Percentiles rank a stretch among this genome's conserved stretches.
phyloP scores from a whole-genome alignment of 2,888 invertebrate genomes.

The Cyaniris semiargus region DNA sequence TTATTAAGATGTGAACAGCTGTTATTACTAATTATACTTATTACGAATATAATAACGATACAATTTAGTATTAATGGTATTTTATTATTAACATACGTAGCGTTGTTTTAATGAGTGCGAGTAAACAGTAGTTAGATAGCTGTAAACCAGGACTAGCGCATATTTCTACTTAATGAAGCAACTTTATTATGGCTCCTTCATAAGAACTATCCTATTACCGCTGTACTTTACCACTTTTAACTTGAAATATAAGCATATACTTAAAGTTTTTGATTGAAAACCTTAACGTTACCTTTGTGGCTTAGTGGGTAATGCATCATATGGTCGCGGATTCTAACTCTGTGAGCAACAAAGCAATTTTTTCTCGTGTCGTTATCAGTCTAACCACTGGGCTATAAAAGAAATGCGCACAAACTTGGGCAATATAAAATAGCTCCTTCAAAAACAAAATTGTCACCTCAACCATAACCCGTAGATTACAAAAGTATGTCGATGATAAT shows the following conservation, averaged over 20 bases:
- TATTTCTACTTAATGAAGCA: slow-evolving; percentile 29
- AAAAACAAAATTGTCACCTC: no score
- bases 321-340: background rate
- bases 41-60: background rate
- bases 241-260: background rate
- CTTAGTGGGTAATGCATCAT: background rate
- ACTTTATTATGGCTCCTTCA: slow-evolving; percentile 20
- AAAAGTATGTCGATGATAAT: no score
- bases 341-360: no score
- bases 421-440: no score
- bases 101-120: background rate
- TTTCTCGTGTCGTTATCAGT: no score
- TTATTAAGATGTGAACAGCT: no score
- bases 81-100: background rate
- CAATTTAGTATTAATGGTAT: background rate
- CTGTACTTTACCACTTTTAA: slow-evolving; percentile 9
- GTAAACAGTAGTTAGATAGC: background rate
- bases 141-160: background rate
- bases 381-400: no score
- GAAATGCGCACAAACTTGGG: no score
- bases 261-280: slow-evolving; percentile 20
- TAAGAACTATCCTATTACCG: background rate
- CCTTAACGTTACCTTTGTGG: background rate
- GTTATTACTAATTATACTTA: no score
- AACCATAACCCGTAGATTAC: no score